Evolutionary conservation across 1,140 invertebrate genomes (phyloP).

Genomic region (Leptinotarsa undecemlineata): DNA sequence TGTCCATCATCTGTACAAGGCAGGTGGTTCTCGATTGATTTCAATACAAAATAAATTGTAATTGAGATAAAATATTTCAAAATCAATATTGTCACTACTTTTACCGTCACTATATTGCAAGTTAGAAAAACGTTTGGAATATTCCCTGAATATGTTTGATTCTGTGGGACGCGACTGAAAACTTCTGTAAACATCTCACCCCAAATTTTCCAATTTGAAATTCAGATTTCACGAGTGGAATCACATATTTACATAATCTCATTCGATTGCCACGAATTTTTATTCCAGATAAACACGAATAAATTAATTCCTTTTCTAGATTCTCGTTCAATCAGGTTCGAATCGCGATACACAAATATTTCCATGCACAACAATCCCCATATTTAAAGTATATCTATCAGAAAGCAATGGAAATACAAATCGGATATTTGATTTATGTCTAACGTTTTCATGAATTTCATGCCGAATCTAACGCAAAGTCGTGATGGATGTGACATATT

Average conservation of each 20-base stretch:
- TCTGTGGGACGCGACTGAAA: no score
- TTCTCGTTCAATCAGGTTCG: background rate
- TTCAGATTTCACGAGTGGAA: background rate
- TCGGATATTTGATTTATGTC: slow-evolving; percentile 12
- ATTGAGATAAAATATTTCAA: no score
- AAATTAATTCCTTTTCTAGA: slow-evolving; percentile 2
- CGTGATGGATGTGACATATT: slow-evolving; percentile 4
- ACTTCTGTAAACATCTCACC: no score
- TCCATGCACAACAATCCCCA: background rate
- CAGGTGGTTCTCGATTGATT: no score
- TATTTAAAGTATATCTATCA: slow-evolving; percentile 8
- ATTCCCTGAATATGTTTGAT: no score
- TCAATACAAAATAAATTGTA: no score
- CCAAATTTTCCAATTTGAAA: background rate
- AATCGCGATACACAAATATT: slow-evolving; percentile 10
- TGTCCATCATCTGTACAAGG: no score
- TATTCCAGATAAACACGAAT: slow-evolving; percentile 2
- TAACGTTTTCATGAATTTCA: slow-evolving; percentile 2
- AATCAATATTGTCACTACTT: no score
- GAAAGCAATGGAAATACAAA: slow-evolving; percentile 10
- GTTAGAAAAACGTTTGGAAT: no score
- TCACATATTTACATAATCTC: background rate
- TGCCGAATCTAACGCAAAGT: background rate
- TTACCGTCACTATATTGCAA: no score
- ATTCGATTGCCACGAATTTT: slow-evolving; percentile 3